Base-by-base conservation (phyloP, 2,888 invertebrate genomes). In the Dolomedes plantarius region DNA sequence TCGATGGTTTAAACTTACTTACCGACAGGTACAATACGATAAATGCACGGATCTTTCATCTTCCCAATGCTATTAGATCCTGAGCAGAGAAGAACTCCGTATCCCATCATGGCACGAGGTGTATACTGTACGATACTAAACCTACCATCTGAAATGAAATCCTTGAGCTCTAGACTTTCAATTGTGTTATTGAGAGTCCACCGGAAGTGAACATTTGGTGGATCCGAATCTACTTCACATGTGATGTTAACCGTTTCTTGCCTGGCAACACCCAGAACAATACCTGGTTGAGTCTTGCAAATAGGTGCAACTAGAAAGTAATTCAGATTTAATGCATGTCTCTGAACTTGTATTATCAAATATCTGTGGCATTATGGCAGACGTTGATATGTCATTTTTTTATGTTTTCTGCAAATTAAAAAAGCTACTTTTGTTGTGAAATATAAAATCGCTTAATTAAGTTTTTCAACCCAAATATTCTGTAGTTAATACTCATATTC, bases 11-110 rank as follows among this genome's bases (percentile, higher is more conserved):
- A 32, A 29, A 13, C 11, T 1, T 27, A 69, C 80, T 73, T n/a
- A 97, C 97, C 97, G 90, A 97, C 97, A 73, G 97, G 96, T 89
- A 97, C 96, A 89, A 97, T 96, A 91, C 96, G 96, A 92, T 95
- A 97, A 78, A 96, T 95, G 91, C 97, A 97, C 0, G 97, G 97
- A 87, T 95, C 94, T 88, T 95, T 93, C 92, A 97, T 97, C 90
- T 94, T 94, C n/a, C 97, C 97, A 86, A 97, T 96, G 89, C 94
- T 93, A 90, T 97, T 97, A 32, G 29, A 71, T 0, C 96, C 96
- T 93, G 95, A 95, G 91, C 97, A 97, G 68, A 96, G 93, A 36
- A 97, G 92, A 0, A 97, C 96, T 0, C 97, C 97, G 90, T 97
- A 97, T 93, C 97, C 97, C 91, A 96, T 93, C 92, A 97, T 97